These are phyloP conservation scores for Cyprinodon brontotheroides DNA, from an alignment of 2,113 vertebrate species.

Conservation along the genomic window DNA sequence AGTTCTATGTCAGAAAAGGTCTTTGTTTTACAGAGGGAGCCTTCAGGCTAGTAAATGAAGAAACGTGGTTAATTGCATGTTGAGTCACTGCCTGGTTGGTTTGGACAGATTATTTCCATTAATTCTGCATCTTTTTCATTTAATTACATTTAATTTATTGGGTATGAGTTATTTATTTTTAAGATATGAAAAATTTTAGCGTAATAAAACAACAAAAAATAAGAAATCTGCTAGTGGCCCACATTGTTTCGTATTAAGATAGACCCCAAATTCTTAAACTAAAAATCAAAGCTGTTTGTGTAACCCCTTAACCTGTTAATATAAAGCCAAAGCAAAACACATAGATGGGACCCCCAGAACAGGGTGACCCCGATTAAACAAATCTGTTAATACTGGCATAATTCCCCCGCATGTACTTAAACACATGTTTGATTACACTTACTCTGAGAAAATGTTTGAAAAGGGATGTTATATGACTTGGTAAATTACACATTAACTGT, in stretches of 20 bases:
- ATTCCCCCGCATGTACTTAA: conserved; percentile 1
- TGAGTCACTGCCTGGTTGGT: no score
- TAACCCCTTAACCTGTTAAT: conserved; percentile 70
- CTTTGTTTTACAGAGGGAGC: no score
- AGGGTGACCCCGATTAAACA: conserved; percentile 63
- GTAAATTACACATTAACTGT: neutral
- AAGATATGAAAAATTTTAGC: no score
- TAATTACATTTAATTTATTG: no score
- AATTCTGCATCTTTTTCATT: no score
- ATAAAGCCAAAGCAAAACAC: conserved; percentile 66
- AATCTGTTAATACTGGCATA: conserved; percentile 60
- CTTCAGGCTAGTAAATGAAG: no score
- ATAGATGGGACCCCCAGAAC: conserved; percentile 49
- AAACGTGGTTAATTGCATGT: no score
- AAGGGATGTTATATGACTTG: neutral
- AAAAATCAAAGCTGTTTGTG: conserved; percentile 33
- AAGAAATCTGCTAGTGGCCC: no score
- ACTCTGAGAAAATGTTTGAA: conserved; percentile 19
- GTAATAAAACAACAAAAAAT: no score
- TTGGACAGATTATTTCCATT: no score
- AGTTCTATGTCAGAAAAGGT: no score
- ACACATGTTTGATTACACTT: neutral
- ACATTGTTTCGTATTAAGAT: no score
- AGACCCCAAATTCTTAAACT: neutral
- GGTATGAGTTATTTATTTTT: neutral